Conservation (phyloP, 2,888 invertebrate genomes). For the Dryomyza anilis region DNA sequence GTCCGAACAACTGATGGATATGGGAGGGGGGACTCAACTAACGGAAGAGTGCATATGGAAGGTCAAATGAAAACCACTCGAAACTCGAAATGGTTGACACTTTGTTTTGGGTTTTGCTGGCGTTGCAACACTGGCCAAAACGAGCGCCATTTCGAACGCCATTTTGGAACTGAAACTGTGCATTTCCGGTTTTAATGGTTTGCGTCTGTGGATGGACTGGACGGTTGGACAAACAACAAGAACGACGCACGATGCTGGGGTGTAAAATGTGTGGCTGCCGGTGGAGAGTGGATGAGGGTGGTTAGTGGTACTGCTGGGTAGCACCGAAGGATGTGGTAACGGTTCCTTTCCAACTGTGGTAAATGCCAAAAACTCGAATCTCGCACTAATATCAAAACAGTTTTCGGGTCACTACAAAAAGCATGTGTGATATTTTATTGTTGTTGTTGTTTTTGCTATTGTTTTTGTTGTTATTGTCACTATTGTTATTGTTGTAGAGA, state of each 20-base stretch:
- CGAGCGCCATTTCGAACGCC: conserved; percentile 9
- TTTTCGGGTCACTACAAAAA: neutral
- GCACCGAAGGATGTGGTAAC: neutral
- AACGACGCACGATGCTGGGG: neutral
- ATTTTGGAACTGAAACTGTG: conserved; percentile 23
- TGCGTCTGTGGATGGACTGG: neutral
- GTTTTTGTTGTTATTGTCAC: neutral
- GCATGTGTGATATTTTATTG: conserved; percentile 1
- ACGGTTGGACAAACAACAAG: neutral
- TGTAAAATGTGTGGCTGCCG: neutral
- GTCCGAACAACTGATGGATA: neutral
- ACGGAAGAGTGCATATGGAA: neutral
- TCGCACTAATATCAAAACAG: neutral
- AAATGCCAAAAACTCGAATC: neutral
- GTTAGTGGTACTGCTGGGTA: neutral
- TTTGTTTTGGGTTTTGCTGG: conserved; percentile 2
- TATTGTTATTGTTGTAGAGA: too few species aligned
- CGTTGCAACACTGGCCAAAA: conserved; percentile 1
- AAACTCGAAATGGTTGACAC: conserved; percentile 5
- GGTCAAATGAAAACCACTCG: conserved; percentile 19
- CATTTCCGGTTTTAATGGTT: conserved; percentile 20
- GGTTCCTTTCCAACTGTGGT: neutral
- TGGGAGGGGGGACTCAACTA: neutral
- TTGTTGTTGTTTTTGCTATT: neutral
- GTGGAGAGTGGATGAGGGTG: neutral